These are phyloP conservation scores for Pardosa pseudoannulata DNA, from an alignment of 2,888 invertebrate species.

Conservation along the genomic window DNA sequence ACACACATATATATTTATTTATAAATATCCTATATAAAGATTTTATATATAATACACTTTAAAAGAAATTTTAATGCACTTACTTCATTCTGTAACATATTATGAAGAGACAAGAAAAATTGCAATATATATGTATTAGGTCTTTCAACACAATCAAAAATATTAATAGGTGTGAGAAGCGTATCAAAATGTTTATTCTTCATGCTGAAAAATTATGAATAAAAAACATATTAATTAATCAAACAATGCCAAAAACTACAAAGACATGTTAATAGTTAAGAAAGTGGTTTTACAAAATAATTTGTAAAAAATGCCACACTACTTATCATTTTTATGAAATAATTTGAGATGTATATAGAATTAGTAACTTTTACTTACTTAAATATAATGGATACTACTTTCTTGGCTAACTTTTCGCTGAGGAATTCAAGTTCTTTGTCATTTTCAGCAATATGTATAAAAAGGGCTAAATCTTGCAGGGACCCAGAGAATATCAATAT, in stretches of 20 bases:
- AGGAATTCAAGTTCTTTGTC: neutral
- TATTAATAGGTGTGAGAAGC: neutral
- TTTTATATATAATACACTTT: too few relatives aligned
- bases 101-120: neutral
- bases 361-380: neutral
- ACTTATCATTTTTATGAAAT: too few relatives aligned
- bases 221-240: neutral
- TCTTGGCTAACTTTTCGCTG: neutral
- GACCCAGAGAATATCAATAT: neutral
- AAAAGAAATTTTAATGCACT: neutral
- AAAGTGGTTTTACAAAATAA: too few relatives aligned
- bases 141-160: too few relatives aligned
- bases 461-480: conserved; percentile 11
- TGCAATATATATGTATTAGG: neutral
- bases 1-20: too few relatives aligned
- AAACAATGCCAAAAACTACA: too few relatives aligned
- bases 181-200: conserved; percentile 6
- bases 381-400: neutral
- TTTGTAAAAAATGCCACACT: too few relatives aligned
- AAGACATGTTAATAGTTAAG: too few relatives aligned
- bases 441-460: neutral
- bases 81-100: neutral
- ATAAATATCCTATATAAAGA: too few relatives aligned
- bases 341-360: too few relatives aligned
- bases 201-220: neutral